Conservation (phyloP, 1,140 invertebrate species). For the Pachypeltis micranthus region DNA sequence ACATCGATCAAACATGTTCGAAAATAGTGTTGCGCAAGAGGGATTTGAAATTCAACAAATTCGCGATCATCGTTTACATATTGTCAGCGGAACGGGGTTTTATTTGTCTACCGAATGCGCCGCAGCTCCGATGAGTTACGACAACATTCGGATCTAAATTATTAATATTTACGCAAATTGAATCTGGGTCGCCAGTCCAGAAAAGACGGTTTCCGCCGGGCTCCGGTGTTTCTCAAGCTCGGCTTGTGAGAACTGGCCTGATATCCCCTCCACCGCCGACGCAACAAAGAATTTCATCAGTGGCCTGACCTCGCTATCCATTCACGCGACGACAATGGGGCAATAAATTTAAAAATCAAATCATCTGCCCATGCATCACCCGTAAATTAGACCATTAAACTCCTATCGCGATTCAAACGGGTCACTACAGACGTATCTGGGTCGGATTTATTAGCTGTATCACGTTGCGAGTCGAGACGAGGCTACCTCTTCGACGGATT, state of each 20-base stretch:
- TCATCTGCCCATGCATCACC: constrained; percentile 9
- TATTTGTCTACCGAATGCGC: too few relatives aligned
- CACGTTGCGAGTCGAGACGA: not conserved
- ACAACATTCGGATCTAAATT: not conserved
- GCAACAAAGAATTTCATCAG: constrained; percentile 8
- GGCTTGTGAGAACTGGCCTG: too few relatives aligned
- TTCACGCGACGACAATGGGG: constrained; percentile 4
- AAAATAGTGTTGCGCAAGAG: too few relatives aligned
- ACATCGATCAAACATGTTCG: too few relatives aligned
- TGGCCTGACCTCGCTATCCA: not conserved
- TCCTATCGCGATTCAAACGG: constrained; percentile 3
- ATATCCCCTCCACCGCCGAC: not conserved
- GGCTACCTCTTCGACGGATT: not conserved
- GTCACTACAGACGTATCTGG: constrained; percentile 7
- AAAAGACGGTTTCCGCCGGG: not conserved
- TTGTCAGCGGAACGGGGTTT: too few relatives aligned
- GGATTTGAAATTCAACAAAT: too few relatives aligned
- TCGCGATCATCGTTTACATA: too few relatives aligned
- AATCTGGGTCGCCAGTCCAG: too few relatives aligned
- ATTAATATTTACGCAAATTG: not conserved
- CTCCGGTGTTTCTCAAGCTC: not conserved
- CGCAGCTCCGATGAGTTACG: too few relatives aligned
- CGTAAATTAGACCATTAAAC: constrained; percentile 9
- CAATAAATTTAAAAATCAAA: constrained; percentile 9
- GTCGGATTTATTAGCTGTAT: not conserved